These are phyloP conservation scores for Sebastes umbrosus DNA, from an alignment of 2,797 vertebrate genomes.

Conservation along the genomic window DNA sequence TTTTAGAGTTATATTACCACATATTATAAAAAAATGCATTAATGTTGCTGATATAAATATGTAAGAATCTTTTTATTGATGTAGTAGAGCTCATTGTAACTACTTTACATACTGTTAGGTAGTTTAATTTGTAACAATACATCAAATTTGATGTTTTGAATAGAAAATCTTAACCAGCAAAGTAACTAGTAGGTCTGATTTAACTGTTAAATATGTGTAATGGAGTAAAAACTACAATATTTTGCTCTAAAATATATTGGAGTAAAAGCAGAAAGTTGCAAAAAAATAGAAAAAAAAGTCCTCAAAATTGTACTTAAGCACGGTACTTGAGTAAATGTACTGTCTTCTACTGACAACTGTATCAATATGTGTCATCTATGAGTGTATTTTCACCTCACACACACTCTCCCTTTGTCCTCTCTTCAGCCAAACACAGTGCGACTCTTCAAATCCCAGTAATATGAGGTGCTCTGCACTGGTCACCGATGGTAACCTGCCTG, in stretches of 20 bases:
- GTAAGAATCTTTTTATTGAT: background rate
- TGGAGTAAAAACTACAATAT: background rate
- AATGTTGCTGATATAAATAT: background rate
- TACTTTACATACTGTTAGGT: background rate
- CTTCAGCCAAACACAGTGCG: background rate
- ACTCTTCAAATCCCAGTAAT: constrained; percentile 19
- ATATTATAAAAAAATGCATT: background rate
- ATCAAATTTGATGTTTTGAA: background rate
- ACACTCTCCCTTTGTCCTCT: constrained; percentile 28
- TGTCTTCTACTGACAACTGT: background rate
- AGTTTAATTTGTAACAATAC: background rate
- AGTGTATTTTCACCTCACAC: constrained; percentile 17
- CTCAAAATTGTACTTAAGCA: background rate
- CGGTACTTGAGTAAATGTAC: background rate
- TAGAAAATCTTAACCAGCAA: background rate
- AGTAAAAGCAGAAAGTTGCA: background rate
- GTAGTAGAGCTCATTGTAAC: background rate
- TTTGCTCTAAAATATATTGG: background rate
- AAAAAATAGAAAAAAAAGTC: background rate
- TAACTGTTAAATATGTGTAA: background rate
- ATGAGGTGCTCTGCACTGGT: constrained; percentile 19
- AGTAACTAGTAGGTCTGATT: too few species aligned
- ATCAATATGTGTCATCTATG: background rate
- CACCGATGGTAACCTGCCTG: constrained; percentile 47
- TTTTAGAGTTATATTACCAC: background rate